Conservation (phyloP, 2,113 vertebrate genomes). For the Odontophorus gujanensis region DNA sequence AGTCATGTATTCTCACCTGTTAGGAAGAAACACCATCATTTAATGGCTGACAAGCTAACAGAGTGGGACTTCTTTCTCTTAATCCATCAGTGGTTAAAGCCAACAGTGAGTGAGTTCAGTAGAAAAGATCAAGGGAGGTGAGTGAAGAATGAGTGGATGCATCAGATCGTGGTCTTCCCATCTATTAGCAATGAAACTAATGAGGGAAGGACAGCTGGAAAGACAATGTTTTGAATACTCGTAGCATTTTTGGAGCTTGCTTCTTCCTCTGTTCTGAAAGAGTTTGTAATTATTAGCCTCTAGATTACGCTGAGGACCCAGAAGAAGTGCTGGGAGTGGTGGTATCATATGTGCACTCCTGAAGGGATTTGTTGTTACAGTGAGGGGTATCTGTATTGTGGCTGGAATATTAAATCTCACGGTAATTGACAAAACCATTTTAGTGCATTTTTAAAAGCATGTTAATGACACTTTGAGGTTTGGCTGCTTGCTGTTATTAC, state of each 20-base stretch:
- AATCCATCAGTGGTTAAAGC: not conserved
- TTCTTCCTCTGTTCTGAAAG: not conserved
- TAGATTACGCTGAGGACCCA: not conserved
- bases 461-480: slow-evolving; percentile 53
- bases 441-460: slow-evolving; percentile 49
- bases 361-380: not conserved
- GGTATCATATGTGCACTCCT: not conserved
- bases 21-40: not conserved
- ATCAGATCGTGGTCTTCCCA: not conserved
- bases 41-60: not conserved
- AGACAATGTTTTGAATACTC: not conserved
- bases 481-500: slow-evolving; percentile 28
- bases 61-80: not conserved
- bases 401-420: slow-evolving; percentile 20
- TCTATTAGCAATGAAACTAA: not conserved
- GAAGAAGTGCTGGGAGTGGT: not conserved
- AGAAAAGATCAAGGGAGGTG: not conserved
- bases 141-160: not conserved
- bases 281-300: not conserved
- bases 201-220: not conserved
- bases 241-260: not conserved
- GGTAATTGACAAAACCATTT: slow-evolving; percentile 41
- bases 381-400: slow-evolving; percentile 1
- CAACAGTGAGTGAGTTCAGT: not conserved
- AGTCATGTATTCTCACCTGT: not conserved